Evolutionary conservation across 2,113 vertebrate genomes (phyloP).

Genomic region (Gadus chalcogrammus): DNA sequence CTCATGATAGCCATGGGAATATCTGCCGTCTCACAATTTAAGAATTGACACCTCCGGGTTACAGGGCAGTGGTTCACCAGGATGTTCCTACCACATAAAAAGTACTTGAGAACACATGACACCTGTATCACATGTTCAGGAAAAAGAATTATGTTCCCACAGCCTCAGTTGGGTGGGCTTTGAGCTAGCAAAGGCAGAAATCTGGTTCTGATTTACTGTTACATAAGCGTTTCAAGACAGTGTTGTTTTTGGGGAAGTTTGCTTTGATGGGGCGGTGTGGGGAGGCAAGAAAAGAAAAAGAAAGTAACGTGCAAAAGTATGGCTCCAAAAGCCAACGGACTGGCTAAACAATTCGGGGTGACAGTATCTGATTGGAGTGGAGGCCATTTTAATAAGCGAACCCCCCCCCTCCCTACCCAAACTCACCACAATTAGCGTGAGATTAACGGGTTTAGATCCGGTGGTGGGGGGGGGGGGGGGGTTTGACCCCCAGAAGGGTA

Average conservation of each 20-base stretch:
- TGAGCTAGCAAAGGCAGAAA: slow-evolving; percentile 22
- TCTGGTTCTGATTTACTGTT: slow-evolving; percentile 65
- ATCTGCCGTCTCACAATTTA: slow-evolving; percentile 13
- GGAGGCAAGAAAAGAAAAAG: slow-evolving; percentile 36
- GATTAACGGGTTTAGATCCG: slow-evolving; percentile 45
- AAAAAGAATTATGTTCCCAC: slow-evolving; percentile 20
- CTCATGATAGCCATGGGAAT: slow-evolving; percentile 2
- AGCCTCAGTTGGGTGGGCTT: slow-evolving; percentile 50
- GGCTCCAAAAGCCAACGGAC: slow-evolving; percentile 44
- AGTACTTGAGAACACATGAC: slow-evolving; percentile 25
- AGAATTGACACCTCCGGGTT: slow-evolving; percentile 15
- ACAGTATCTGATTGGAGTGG: slow-evolving; percentile 27
- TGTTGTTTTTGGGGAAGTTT: slow-evolving; percentile 52
- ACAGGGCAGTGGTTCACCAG: slow-evolving; percentile 8
- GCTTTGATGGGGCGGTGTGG: slow-evolving; percentile 17
- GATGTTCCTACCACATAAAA: slow-evolving; percentile 27
- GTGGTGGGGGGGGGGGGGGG: slow-evolving; percentile 19
- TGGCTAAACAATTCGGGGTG: slow-evolving; percentile 41
- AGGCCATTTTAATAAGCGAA: slow-evolving; percentile 24
- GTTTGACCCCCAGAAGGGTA: slow-evolving; percentile 5
- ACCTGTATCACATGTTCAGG: slow-evolving; percentile 39
- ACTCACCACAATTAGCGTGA: slow-evolving; percentile 40
- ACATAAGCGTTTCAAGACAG: slow-evolving; percentile 47
- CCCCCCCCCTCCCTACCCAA: slow-evolving; percentile 14
- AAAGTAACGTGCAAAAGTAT: slow-evolving; percentile 48